Conservation (phyloP, 2,113 vertebrate genomes). For the Nanorana parkeri region DNA sequence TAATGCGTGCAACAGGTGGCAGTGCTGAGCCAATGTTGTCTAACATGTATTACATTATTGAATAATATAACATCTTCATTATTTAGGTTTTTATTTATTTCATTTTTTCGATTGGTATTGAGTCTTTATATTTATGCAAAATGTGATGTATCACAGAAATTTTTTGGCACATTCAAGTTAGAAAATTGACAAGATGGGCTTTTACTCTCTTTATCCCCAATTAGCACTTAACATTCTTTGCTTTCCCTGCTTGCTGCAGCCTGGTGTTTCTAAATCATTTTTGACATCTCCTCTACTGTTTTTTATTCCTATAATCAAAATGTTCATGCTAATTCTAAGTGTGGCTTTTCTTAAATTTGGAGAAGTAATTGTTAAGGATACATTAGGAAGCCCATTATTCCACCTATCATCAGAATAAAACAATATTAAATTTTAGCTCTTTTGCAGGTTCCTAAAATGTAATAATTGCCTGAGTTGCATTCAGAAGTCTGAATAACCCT, state of each 20-base stretch:
- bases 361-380: conserved; percentile 2
- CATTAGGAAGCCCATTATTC: background rate
- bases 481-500: background rate
- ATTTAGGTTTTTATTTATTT: no score
- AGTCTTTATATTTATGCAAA: no score
- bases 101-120: no score
- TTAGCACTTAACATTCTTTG: no score
- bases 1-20: background rate
- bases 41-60: no score
- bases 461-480: conserved; percentile 10
- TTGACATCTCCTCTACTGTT: background rate
- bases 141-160: no score
- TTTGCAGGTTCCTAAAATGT: background rate
- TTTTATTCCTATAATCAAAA: background rate
- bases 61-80: no score
- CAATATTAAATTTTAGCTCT: background rate
- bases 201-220: no score
- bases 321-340: background rate
- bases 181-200: no score
- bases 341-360: background rate
- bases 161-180: no score
- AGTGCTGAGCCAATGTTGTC: background rate
- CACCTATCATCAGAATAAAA: background rate
- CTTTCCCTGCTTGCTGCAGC: background rate
- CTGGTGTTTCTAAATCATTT: background rate